Base-by-base conservation (phyloP, 1,140 invertebrate genomes). In the Harpegnathos saltator region DNA sequence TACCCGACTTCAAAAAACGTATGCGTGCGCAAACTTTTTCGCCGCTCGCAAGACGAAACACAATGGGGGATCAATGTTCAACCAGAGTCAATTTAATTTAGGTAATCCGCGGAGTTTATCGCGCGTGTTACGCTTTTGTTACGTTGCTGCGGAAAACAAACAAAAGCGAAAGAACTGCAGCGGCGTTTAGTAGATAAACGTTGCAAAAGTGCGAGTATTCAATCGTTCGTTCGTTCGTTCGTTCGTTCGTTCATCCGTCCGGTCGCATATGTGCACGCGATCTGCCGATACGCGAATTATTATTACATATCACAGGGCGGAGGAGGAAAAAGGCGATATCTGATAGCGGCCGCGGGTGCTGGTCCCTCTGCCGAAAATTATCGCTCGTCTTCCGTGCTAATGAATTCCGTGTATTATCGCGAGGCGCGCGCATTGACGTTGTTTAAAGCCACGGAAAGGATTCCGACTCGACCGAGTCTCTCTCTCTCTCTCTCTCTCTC, bases 371-470 rank as follows among this genome's bases (percentile, higher is more conserved):
- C 17, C 9, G 12, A 78, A 44, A 54, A 78, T 77, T 66, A 68
- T 77, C 58, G 68, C 4, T 19, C 29, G 56, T 22, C 29, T 78
- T 78, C 61, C 74, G 29, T 63, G 62, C 74, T 68, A 78, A 78
- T 78, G 52, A 56, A 38, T 78, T 68, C 19, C 24, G 17, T 17
- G 5, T 17, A 26, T 78, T 78, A 78, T 69, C 54, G n/a, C 75
- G 54, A n/a, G n/a, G 29, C 5, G 1, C 14, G 68, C 56, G 50
- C 19, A 78, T 78, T 65, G 26, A 52, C 17, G 59, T 22, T 78
- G 26, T 56, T 78, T 66, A 69, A 44, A 69, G 52, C 65, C 24
- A n/a, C 3, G 63, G 63, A 78, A 78, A 78, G 50, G 56, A 33
- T n/a, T 56, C n/a, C n/a, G 7, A n/a, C 26, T 29, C 9, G 38